Evolutionary conservation across 2,888 invertebrate species (phyloP).

Genomic region (Amblyjoppa fuscipennis): DNA sequence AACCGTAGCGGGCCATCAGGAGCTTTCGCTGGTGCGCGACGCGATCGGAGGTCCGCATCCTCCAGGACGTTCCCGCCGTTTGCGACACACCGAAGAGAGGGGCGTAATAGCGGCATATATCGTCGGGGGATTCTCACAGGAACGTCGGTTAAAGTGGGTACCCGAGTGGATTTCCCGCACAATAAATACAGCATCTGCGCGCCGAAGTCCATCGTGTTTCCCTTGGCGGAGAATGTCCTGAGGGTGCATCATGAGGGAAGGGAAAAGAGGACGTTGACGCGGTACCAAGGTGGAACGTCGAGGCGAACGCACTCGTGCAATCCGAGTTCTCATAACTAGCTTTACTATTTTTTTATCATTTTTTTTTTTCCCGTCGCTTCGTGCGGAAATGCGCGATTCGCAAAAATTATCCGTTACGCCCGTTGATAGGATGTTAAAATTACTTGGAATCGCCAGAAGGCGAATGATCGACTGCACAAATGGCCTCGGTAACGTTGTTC

Average conservation of each 20-base stretch:
- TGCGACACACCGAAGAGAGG: constrained; percentile 30
- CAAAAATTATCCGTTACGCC: neutral
- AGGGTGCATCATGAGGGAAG: neutral
- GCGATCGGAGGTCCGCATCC: constrained; percentile 2
- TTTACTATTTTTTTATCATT: neutral
- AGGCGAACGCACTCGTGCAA: neutral
- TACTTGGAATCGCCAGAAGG: neutral
- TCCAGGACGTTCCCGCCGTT: constrained; percentile 7
- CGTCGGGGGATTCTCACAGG: constrained; percentile 22
- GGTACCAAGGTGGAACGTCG: neutral
- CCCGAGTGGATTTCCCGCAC: constrained; percentile 1
- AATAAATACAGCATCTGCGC: neutral
- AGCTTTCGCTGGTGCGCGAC: constrained; percentile 49
- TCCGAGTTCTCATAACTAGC: neutral
- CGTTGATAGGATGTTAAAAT: neutral
- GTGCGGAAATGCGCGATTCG: neutral
- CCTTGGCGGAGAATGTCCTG: constrained; percentile 23
- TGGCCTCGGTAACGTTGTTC: neutral
- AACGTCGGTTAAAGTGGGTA: constrained; percentile 28
- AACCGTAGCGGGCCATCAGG: constrained; percentile 63
- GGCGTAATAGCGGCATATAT: constrained; percentile 27
- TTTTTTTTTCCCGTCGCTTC: neutral
- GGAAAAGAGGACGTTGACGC: neutral
- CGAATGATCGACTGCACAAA: neutral
- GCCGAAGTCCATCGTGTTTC: constrained; percentile 29